These are phyloP conservation scores for Lerema accius DNA, from an alignment of 1,140 invertebrate genomes.

Conservation along the genomic window DNA sequence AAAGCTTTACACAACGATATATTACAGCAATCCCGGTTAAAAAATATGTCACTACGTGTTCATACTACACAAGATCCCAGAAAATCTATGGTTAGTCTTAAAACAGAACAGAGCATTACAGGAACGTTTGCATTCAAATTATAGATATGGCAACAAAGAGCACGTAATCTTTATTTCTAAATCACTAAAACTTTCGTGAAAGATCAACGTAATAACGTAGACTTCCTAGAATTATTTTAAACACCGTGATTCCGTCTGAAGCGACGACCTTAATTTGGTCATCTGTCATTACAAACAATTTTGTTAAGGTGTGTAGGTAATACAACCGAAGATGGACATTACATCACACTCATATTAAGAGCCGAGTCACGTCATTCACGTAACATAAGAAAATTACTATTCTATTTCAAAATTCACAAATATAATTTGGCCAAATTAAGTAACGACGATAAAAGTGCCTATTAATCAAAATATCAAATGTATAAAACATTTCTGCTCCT, in stretches of 20 bases:
- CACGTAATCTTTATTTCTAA: constrained; percentile 23
- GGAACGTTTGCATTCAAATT: too few species aligned
- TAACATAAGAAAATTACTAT: constrained; percentile 21
- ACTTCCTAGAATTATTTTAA: constrained; percentile 15
- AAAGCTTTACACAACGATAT: too few species aligned
- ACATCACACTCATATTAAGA: constrained; percentile 41
- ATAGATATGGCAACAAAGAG: too few species aligned
- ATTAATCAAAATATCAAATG: too few species aligned
- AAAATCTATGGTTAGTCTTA: too few species aligned
- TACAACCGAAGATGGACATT: constrained; percentile 41
- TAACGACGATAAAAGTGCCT: too few species aligned
- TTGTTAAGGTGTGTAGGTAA: constrained; percentile 46
- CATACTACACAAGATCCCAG: too few species aligned
- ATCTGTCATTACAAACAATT: constrained; percentile 49
- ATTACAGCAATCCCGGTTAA: too few species aligned
- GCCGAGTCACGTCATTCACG: constrained; percentile 3
- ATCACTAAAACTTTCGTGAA: constrained; percentile 21
- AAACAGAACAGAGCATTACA: too few species aligned
- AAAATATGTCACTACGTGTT: too few species aligned
- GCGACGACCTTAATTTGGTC: constrained; percentile 27
- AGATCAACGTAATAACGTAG: constrained; percentile 4
- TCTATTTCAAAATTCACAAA: neutral
- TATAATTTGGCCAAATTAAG: neutral
- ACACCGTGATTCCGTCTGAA: neutral
- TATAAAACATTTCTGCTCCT: too few species aligned